Conservation (phyloP, 2,888 invertebrate species). For the Phlogophora meticulosa region DNA sequence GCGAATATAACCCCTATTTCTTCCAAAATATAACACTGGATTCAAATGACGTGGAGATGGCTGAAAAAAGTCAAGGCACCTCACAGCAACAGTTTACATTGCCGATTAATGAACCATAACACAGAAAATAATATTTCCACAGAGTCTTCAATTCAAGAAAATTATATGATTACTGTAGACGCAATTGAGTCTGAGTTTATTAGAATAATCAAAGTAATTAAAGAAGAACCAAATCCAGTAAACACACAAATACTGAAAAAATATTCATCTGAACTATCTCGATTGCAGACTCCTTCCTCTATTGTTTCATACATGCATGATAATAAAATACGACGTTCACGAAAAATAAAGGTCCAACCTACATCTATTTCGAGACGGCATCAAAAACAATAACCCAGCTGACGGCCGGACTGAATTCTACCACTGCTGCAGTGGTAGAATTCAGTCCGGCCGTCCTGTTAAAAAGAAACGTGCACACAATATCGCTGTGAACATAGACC, state of each 20-base stretch:
- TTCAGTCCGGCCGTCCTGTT: too few species aligned
- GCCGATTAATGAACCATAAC: constrained; percentile 21
- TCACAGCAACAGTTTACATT: constrained; percentile 20
- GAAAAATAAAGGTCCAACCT: constrained; percentile 22
- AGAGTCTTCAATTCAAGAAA: constrained; percentile 12
- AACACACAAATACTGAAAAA: constrained; percentile 24
- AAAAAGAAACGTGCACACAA: too few species aligned
- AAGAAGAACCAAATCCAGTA: constrained; percentile 25
- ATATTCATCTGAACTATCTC: constrained; percentile 26
- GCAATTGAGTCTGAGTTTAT: neutral
- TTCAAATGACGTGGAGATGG: constrained; percentile 19
- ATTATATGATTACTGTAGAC: constrained; percentile 5
- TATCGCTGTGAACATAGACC: too few species aligned
- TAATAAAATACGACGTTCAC: neutral
- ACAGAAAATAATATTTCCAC: constrained; percentile 20
- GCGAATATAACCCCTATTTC: constrained; percentile 17
- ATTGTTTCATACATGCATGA: neutral
- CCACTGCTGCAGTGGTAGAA: too few species aligned
- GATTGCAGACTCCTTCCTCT: neutral
- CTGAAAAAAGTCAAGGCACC: constrained; percentile 20
- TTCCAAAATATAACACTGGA: constrained; percentile 22
- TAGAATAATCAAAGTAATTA: constrained; percentile 17
- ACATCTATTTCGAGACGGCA: constrained; percentile 22
- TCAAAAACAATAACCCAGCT: constrained; percentile 23
- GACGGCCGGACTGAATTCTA: too few species aligned